Base-by-base conservation (phyloP, 2,888 invertebrate genomes). In the Tetropium fuscum region DNA sequence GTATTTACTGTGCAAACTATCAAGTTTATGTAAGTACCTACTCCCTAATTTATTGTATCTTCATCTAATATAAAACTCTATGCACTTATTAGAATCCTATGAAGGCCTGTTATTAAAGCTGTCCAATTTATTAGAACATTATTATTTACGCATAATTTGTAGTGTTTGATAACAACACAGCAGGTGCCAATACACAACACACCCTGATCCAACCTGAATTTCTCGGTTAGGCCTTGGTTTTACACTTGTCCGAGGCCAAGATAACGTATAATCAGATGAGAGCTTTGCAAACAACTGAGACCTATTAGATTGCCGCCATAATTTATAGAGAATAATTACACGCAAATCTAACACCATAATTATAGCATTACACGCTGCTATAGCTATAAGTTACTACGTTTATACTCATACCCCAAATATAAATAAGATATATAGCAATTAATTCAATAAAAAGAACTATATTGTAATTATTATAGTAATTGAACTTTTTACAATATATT, bases 241-340 rank as follows among this genome's bases (percentile, higher is more conserved):
- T 47, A 47, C 40, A 58, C 63, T 63, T 59, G 53, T 60, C 45
- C 51, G 56, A 36, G 34, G 41, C 47, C 38, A 40, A 32, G 56
- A 61, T 62, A 68, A 54, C 63, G 56, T 70, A 65, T 70, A 70
- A 70, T 70, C 67, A 68, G 54, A 27, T 41, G 55, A 59, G 66
- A 62, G 63, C 64, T 70, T 60, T 63, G 66, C 70, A 70, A 70
- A 70, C 70, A 70, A 53, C 60, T 40, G 41, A 53, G 45, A 51
- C 53, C 43, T 47, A 51, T n/a, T n/a, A n/a, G n/a, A n/a, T n/a
- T n/a, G 44, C 60, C 48, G 63, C 64, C 64, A 63, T 64, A 66
- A 65, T 65, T 62, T 66, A 67, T 63, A 63, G 48, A 63, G 53
- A 66, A 67, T 70, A 69, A 71, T 71, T 69, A 71, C 60, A 64